Percentiles rank a stretch among this genome's conserved stretches.
Evolutionary conservation across 1,140 invertebrate species (phyloP).

Genomic region (Stegodyphus mimosarum): DNA sequence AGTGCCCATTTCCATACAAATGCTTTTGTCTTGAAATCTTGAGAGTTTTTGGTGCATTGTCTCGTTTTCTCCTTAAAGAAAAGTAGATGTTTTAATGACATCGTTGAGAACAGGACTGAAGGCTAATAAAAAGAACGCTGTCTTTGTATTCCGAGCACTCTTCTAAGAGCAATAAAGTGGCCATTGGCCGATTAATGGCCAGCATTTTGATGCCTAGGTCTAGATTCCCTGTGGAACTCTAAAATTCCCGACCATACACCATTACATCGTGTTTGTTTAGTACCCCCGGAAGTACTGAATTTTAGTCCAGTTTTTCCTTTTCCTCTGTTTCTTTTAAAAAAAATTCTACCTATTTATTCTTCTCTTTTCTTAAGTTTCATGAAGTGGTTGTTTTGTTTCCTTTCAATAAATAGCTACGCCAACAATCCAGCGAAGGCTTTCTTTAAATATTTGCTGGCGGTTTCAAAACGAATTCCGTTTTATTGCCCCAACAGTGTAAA

Average conservation of each 20-base stretch:
- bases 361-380: too few species aligned
- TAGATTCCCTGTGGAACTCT: conserved; percentile 39
- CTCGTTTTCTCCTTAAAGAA: background rate
- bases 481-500: too few species aligned
- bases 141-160: conserved; percentile 53
- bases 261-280: conserved; percentile 47
- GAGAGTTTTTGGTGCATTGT: too few species aligned
- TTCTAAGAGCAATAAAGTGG: conserved; percentile 52
- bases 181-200: conserved; percentile 53
- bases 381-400: too few species aligned
- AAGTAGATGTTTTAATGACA: conserved; percentile 35
- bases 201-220: conserved; percentile 53
- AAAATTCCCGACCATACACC: conserved; percentile 50
- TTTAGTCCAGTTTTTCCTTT: conserved; percentile 25
- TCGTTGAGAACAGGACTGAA: conserved; percentile 10
- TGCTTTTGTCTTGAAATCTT: too few species aligned
- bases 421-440: too few species aligned
- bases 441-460: too few species aligned
- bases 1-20: too few species aligned
- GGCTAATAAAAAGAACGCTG: conserved; percentile 45
- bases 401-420: too few species aligned
- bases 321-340: background rate
- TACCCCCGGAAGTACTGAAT: conserved; percentile 23
- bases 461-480: too few species aligned
- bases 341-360: too few species aligned